Evolutionary conservation across 2,113 vertebrate genomes (phyloP).

Genomic region (Sitta europaea): DNA sequence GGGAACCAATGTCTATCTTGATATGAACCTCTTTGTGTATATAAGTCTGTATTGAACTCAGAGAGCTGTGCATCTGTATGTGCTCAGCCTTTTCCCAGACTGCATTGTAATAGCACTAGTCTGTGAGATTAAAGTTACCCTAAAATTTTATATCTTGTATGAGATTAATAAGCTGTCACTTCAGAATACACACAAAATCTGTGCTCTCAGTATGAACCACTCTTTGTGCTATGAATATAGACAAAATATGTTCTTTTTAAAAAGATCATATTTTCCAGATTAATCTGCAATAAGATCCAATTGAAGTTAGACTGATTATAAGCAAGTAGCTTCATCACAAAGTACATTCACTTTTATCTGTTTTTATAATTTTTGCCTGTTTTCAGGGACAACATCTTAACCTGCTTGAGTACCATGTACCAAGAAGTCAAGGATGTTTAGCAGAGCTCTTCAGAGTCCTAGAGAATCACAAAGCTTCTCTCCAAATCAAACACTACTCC

Average conservation of each 20-base stretch:
- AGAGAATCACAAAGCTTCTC: conserved; percentile 46
- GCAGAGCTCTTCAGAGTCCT: conserved; percentile 67
- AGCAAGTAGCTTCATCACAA: neutral
- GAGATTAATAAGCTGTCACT: neutral
- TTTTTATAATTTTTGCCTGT: neutral
- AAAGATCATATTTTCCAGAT: neutral
- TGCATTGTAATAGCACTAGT: neutral
- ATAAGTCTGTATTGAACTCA: neutral
- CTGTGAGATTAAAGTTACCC: neutral
- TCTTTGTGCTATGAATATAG: neutral
- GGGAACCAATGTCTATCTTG: neutral
- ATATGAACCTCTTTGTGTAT: neutral
- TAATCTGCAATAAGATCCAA: neutral
- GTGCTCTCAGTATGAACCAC: neutral
- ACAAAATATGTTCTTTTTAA: neutral
- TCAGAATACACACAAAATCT: neutral
- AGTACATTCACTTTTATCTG: neutral
- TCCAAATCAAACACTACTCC: conserved; percentile 64
- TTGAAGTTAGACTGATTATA: neutral
- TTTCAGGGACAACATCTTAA: conserved; percentile 65
- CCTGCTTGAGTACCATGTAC: conserved; percentile 55
- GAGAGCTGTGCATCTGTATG: neutral
- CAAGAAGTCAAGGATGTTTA: conserved; percentile 33
- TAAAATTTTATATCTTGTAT: neutral
- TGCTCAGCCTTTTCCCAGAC: neutral